Base-by-base conservation (phyloP, 2,888 invertebrate species). In the Odontocolon sp. region DNA sequence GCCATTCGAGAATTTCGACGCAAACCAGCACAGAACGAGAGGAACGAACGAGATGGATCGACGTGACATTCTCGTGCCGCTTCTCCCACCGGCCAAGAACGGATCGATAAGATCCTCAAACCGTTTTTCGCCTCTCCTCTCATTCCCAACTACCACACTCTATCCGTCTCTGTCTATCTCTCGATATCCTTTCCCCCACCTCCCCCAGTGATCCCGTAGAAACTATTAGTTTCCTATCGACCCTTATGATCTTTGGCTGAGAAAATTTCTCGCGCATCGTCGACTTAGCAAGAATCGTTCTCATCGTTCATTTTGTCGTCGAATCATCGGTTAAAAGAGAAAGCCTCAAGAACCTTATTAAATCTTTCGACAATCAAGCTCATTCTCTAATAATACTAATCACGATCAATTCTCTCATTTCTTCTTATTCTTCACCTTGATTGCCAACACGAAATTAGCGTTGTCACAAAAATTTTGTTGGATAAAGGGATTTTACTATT, bases 101-200 rank as follows among this genome's bases (percentile, higher is more conserved):
- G 33, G 66, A 70, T 75, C 75, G 75, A 75, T 75, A 52, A 70
- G 59, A 75, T 70, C 70, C 70, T 66, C 66, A 59, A 66, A 70
- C 42, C 75, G 63, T 66, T 59, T 52, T 70, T 68, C 28, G 11
- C 31, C 18, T 9, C 21, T 45, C 23, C 6, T 26, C 50, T 45
- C 26, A 23, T 50, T 47, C 26, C 23, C 33, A 36, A 63, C 33
- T 47, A 23, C 28, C 4, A 8, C 16, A 8, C n/a, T 16, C 8
- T 18, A 5, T 40, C 47, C 11, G 11, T 45, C 11, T 47, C 40
- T 38, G n/a, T 23, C n/a, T 6, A 36, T 23, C 21, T 11, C 16
- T 6, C 11, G 8, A 11, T 18, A 26, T 38, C 47, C 56, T 57
- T n/a, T 11, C 36, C 4, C 21, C 50, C 28, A 28, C 45, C 11